Evolutionary conservation across 2,113 vertebrate genomes (phyloP).

Genomic region (Lophius piscatorius): DNA sequence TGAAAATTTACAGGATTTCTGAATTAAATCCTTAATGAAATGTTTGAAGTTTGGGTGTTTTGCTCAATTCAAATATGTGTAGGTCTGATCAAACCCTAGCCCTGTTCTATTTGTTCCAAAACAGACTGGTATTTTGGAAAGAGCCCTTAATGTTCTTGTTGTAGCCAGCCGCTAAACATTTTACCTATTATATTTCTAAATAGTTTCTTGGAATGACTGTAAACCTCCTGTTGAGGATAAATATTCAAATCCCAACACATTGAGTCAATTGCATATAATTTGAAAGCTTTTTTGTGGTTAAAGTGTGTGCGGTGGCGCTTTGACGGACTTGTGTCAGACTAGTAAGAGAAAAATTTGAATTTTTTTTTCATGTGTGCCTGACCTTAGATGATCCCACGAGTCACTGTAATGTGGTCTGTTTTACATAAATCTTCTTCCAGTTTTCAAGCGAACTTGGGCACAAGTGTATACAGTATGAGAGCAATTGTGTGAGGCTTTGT

Average conservation of each 20-base stretch:
- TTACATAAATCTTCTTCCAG: conserved; percentile 34
- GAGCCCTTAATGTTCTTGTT: conserved; percentile 44
- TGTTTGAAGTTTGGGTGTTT: too few species aligned
- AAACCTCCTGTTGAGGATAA: conserved; percentile 15
- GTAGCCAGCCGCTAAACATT: conserved; percentile 24
- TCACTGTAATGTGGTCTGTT: conserved; percentile 20
- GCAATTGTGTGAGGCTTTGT: conserved; percentile 37
- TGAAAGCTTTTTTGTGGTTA: conserved; percentile 27
- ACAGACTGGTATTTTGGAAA: conserved; percentile 31
- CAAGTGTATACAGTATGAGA: conserved; percentile 29
- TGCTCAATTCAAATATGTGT: conserved; percentile 28
- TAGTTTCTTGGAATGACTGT: conserved; percentile 6
- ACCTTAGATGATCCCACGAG: conserved; percentile 33
- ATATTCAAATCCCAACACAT: conserved; percentile 6
- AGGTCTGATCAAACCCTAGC: conserved; percentile 57
- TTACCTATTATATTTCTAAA: conserved; percentile 10
- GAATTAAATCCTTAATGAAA: too few species aligned
- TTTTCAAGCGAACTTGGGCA: conserved; percentile 35
- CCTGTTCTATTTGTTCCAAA: conserved; percentile 28
- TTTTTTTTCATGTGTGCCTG: conserved; percentile 23
- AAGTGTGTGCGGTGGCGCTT: conserved; percentile 16
- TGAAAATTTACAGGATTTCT: too few species aligned
- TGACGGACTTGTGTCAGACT: conserved; percentile 34
- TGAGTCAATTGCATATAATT: conserved; percentile 24
- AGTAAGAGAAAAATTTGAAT: conserved; percentile 30